A percentile compares a stretch with the other conserved stretches of the same genome.
Conservation (phyloP, 2,888 invertebrate species). For the Troilus luridus region DNA sequence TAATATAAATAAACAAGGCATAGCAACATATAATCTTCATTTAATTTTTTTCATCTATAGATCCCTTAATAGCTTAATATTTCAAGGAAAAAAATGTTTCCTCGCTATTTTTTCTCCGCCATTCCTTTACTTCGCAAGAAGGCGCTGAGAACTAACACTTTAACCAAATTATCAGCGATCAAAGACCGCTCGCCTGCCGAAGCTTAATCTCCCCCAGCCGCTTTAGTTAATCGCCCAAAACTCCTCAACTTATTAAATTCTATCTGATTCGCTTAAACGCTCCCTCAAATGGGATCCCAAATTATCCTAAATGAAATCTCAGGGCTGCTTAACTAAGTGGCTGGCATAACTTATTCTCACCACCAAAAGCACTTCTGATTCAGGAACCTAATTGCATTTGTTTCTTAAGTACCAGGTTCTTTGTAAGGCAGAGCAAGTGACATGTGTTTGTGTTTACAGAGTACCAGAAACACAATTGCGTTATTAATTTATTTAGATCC, state of each 20-base stretch:
- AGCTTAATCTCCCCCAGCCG: background rate
- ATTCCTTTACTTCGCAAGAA: background rate
- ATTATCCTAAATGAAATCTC: constrained; percentile 29
- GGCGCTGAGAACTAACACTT: background rate
- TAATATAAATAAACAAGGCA: too few relatives aligned
- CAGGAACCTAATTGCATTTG: background rate
- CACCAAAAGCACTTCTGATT: background rate
- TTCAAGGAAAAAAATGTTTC: background rate
- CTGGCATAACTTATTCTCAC: background rate
- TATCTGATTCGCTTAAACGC: constrained; percentile 19
- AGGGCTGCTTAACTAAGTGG: background rate
- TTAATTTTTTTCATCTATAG: background rate
- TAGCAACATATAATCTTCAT: background rate
- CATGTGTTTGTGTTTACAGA: too few relatives aligned
- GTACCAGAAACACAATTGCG: too few relatives aligned
- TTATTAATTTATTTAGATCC: too few relatives aligned
- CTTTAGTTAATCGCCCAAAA: constrained; percentile 23
- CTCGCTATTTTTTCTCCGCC: background rate
- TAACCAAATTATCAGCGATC: constrained; percentile 25
- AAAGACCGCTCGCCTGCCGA: background rate
- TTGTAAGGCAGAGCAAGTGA: too few relatives aligned
- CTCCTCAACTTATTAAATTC: constrained; percentile 33
- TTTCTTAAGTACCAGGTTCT: background rate
- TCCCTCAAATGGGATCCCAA: background rate
- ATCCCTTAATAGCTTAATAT: background rate